phyloP scores from a whole-genome alignment of 2,888 invertebrate genomes.

The Andrena bucephala region DNA sequence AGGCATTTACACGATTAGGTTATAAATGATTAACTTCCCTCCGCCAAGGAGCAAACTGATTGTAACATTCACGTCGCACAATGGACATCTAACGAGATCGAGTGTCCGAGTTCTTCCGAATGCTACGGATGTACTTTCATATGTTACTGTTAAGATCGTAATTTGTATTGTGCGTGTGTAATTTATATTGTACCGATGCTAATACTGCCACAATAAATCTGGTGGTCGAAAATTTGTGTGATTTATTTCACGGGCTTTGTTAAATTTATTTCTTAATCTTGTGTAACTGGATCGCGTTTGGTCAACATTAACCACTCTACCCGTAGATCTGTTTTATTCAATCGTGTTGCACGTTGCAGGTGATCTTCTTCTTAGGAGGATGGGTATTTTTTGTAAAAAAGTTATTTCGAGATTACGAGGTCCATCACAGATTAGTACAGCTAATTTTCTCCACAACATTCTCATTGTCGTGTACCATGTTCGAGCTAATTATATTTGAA shows the following conservation, averaged over 20 bases:
- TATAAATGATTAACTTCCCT: conserved; percentile 42
- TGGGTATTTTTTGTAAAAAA: conserved; percentile 99
- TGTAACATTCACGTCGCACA: conserved; percentile 4
- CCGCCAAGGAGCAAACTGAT: not conserved
- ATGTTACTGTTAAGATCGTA: conserved; percentile 11
- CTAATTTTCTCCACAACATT: conserved; percentile 98
- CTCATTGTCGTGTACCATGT: conserved; percentile 99
- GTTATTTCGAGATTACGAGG: conserved; percentile 98
- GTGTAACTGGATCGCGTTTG: conserved; percentile 21
- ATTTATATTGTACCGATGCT: conserved; percentile 30
- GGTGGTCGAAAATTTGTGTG: conserved; percentile 33
- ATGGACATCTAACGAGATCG: not conserved
- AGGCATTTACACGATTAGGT: conserved; percentile 62
- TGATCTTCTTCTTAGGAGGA: conserved; percentile 97
- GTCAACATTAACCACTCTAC: not conserved
- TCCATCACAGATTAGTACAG: conserved; percentile 97
- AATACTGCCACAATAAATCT: conserved; percentile 50
- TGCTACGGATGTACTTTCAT: not conserved
- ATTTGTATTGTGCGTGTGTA: conserved; percentile 31
- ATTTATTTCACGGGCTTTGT: conserved; percentile 42
- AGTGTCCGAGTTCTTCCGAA: too few relatives aligned
- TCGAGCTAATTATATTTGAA: conserved; percentile 99
- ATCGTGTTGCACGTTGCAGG: conserved; percentile 85
- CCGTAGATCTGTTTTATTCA: conserved; percentile 3
- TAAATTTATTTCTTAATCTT: conserved; percentile 12